Conservation (phyloP, 1,140 invertebrate genomes). For the Portunus trituberculatus region DNA sequence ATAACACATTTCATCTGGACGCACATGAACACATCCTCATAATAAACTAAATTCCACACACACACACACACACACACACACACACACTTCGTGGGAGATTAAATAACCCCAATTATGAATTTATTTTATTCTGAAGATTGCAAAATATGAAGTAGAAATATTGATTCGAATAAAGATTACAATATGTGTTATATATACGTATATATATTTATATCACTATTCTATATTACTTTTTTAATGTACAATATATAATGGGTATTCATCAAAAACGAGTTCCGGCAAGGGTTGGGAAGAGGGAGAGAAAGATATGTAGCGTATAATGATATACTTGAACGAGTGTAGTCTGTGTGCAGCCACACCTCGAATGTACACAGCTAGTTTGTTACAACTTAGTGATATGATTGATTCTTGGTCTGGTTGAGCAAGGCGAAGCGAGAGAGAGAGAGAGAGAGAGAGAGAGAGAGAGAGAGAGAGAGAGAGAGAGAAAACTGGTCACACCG, state of each 20-base stretch:
- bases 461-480: too few relatives aligned
- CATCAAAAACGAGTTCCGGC: background rate
- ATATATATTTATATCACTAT: constrained; percentile 3
- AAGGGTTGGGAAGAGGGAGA: background rate
- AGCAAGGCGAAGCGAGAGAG: constrained; percentile 3
- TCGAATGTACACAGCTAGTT: background rate
- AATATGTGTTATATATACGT: background rate
- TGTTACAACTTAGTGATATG: constrained; percentile 35
- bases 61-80: too few relatives aligned
- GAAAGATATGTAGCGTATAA: background rate
- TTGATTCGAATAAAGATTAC: constrained; percentile 26
- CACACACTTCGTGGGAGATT: background rate
- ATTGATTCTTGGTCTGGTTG: constrained; percentile 46
- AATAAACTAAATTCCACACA: too few relatives aligned
- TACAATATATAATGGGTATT: constrained; percentile 2
- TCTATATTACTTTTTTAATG: constrained; percentile 5
- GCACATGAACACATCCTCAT: too few relatives aligned
- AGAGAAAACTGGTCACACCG: too few relatives aligned
- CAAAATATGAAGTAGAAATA: constrained; percentile 59
- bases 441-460: background rate
- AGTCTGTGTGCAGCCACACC: background rate
- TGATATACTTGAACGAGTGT: background rate
- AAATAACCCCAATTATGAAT: background rate
- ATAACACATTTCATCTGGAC: too few relatives aligned
- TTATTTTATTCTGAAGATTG: constrained; percentile 56